phyloP scores from a whole-genome alignment of 2,888 invertebrate genomes.

The Cosmopolites sordidus region DNA sequence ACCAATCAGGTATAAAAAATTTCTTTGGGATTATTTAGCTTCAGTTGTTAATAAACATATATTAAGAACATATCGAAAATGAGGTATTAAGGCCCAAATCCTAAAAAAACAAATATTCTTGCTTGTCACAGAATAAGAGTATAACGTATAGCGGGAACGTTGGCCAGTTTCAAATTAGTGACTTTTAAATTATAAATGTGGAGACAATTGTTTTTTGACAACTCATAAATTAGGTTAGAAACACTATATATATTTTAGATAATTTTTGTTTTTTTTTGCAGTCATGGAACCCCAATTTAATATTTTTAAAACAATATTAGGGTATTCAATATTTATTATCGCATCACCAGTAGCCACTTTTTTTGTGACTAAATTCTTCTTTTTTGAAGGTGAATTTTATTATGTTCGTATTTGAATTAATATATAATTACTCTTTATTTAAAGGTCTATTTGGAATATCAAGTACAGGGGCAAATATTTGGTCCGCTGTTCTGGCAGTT shows the following conservation, averaged over 20 bases:
- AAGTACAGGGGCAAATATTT: conserved; percentile 66
- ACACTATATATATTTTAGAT: neutral
- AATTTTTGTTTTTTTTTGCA: conserved; percentile 4
- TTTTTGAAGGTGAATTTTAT: conserved; percentile 69
- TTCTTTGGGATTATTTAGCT: too few relatives aligned
- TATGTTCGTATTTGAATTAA: conserved; percentile 2
- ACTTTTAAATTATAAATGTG: too few relatives aligned
- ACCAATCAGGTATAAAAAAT: too few relatives aligned
- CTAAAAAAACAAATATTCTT: too few relatives aligned
- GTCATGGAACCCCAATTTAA: conserved; percentile 63
- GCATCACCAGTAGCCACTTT: conserved; percentile 71
- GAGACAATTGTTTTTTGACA: neutral
- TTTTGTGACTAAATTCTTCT: conserved; percentile 62
- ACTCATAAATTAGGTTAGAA: neutral
- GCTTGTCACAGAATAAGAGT: too few relatives aligned
- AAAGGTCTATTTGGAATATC: conserved; percentile 52
- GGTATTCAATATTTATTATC: conserved; percentile 72
- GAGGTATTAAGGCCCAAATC: too few relatives aligned
- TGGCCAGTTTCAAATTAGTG: too few relatives aligned
- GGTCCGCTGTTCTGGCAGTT: conserved; percentile 73
- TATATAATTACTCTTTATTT: conserved; percentile 28
- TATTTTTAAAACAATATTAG: conserved; percentile 70
- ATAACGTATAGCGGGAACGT: too few relatives aligned
- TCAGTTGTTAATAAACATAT: too few relatives aligned
- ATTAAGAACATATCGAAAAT: too few relatives aligned